These are phyloP conservation scores for Actinemys pallida DNA, from an alignment of 2,113 vertebrate species.

Conservation along the genomic window DNA sequence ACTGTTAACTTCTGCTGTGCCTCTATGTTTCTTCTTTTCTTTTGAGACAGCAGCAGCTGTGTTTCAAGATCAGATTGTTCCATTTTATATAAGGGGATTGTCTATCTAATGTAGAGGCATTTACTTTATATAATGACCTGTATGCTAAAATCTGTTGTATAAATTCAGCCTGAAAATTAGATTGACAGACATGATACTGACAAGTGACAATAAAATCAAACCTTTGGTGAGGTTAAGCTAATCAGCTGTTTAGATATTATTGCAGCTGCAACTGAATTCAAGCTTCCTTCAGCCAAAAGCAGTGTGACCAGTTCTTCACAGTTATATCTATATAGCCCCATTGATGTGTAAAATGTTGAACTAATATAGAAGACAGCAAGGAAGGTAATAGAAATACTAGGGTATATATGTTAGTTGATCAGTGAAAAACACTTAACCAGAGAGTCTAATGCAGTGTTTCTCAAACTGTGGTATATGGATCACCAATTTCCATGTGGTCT, in stretches of 20 bases:
- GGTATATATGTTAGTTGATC: rapidly evolving
- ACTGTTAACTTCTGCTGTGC: rapidly evolving
- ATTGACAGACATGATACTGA: rapidly evolving
- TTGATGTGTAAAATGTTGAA: background rate
- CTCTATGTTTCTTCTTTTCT: rapidly evolving
- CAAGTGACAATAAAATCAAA: rapidly evolving
- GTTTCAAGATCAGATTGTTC: rapidly evolving
- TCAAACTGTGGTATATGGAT: rapidly evolving
- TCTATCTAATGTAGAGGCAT: rapidly evolving
- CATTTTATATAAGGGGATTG: background rate
- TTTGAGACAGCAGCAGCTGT: rapidly evolving
- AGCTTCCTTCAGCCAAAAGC: rapidly evolving
- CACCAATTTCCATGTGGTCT: rapidly evolving
- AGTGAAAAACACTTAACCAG: too few relatives aligned
- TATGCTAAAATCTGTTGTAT: too few relatives aligned
- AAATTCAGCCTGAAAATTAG: too few relatives aligned
- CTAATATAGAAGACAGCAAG: too few relatives aligned
- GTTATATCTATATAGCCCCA: rapidly evolving
- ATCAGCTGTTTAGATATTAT: rapidly evolving
- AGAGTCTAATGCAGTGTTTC: background rate
- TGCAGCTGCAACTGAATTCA: rapidly evolving
- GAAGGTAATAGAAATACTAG: background rate
- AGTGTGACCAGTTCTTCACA: too few relatives aligned
- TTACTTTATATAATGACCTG: rapidly evolving
- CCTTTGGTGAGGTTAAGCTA: too few relatives aligned